Conservation (phyloP, 2,888 invertebrate species). For the Halocaridina rubra region DNA sequence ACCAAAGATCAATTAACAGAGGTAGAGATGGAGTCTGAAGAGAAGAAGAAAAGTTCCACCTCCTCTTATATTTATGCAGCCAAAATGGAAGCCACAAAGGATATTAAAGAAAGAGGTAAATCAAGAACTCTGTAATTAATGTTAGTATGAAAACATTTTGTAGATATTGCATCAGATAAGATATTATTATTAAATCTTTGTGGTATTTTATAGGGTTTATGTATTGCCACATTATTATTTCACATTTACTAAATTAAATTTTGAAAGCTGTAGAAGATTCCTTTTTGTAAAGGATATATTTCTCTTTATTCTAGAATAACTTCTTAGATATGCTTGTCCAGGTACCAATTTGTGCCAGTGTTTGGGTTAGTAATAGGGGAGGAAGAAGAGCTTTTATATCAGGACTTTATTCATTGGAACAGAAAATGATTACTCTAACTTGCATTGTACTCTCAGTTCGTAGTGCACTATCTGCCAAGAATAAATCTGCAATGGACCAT, state of each 20-base stretch:
- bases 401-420: too few relatives aligned
- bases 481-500: conserved; percentile 29
- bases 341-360: too few relatives aligned
- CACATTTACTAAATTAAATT: too few relatives aligned
- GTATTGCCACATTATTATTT: too few relatives aligned
- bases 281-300: background rate
- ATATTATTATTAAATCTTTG: too few relatives aligned
- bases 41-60: background rate
- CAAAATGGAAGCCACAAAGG: conserved; percentile 39
- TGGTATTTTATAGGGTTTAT: too few relatives aligned
- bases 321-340: too few relatives aligned
- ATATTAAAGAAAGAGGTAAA: conserved; percentile 44
- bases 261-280: too few relatives aligned
- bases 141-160: too few relatives aligned
- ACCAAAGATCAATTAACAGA: conserved; percentile 43
- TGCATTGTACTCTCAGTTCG: conserved; percentile 25
- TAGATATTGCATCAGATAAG: too few relatives aligned
- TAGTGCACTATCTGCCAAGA: conserved; percentile 39
- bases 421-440: background rate
- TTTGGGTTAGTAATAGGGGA: too few relatives aligned
- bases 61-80: conserved; percentile 32
- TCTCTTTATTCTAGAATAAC: background rate
- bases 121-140: background rate
- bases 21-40: conserved; percentile 6
- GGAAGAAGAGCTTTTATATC: too few relatives aligned